phyloP scores from a whole-genome alignment of 2,797 vertebrate genomes.

The Tinamus major region DNA sequence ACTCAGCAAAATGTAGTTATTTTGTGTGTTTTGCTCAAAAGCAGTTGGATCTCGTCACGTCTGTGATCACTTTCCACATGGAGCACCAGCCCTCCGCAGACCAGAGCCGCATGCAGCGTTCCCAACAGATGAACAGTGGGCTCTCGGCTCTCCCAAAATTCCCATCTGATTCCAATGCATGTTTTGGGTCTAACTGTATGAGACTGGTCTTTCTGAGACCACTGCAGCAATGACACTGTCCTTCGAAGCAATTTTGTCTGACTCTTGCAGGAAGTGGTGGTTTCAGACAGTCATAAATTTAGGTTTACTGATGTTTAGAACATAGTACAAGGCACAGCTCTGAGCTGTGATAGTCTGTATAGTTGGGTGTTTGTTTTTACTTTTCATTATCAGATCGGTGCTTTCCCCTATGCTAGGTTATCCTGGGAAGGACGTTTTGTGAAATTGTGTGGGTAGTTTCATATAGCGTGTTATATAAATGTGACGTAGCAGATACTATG shows the following conservation, averaged over 20 bases:
- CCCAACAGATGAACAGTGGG: neutral
- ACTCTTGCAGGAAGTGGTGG: neutral
- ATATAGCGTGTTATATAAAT: neutral
- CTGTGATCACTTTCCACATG: neutral
- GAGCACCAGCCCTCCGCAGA: rapidly evolving
- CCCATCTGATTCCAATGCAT: neutral
- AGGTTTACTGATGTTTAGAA: neutral
- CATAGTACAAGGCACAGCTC: neutral
- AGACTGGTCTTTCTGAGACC: neutral
- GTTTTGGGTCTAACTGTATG: neutral
- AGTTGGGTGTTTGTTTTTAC: neutral
- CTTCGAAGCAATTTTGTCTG: neutral
- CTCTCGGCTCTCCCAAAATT: neutral
- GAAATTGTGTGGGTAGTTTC: neutral
- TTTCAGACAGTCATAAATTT: neutral
- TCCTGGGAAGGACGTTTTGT: neutral
- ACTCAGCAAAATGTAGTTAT: neutral
- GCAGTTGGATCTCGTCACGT: neutral
- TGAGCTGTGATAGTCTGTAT: neutral
- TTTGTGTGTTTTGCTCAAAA: neutral
- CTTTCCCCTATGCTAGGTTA: neutral
- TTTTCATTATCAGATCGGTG: neutral
- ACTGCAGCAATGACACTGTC: neutral
- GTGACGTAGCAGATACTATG: rapidly evolving
- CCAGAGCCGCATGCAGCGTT: neutral